Evolutionary conservation across 1,140 invertebrate genomes (phyloP).

Genomic region (Achatina immaculata): DNA sequence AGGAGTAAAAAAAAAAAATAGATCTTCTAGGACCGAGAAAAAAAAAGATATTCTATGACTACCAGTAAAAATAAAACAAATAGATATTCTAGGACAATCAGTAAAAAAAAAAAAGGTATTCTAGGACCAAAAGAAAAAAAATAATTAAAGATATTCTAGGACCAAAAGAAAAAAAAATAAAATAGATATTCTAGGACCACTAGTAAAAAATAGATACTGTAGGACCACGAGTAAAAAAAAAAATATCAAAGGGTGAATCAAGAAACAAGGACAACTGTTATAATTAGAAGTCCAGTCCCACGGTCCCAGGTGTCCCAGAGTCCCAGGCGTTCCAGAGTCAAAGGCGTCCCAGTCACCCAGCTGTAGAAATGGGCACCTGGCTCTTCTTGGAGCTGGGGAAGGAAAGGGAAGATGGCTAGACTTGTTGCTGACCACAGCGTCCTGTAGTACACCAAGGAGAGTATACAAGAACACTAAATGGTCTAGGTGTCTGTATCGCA

Average conservation of each 20-base stretch:
- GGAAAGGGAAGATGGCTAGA: too few relatives aligned
- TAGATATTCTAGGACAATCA: background rate
- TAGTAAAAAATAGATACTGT: background rate
- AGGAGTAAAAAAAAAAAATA: background rate
- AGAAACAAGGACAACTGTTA: background rate
- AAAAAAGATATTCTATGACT: conserved; percentile 4
- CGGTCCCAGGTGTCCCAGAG: too few relatives aligned
- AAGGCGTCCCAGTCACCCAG: too few relatives aligned
- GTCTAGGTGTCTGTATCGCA: too few relatives aligned
- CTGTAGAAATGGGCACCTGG: too few relatives aligned
- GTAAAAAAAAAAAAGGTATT: background rate
- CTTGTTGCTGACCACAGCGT: too few relatives aligned
- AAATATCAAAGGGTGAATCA: background rate
- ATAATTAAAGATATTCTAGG: background rate
- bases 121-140: background rate
- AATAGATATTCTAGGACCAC: background rate
- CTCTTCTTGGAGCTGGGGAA: too few relatives aligned
- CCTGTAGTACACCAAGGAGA: too few relatives aligned
- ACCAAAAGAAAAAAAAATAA: background rate
- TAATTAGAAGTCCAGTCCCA: background rate
- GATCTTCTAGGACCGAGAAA: background rate
- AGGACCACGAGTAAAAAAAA: background rate
- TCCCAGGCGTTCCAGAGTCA: too few relatives aligned
- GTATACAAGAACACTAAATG: too few relatives aligned
- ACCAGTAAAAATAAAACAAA: too few relatives aligned